Percentiles rank a stretch among this genome's conserved stretches.
Evolutionary conservation across 1,140 invertebrate genomes (phyloP).

Genomic region (Lordiphosa mommai): DNA sequence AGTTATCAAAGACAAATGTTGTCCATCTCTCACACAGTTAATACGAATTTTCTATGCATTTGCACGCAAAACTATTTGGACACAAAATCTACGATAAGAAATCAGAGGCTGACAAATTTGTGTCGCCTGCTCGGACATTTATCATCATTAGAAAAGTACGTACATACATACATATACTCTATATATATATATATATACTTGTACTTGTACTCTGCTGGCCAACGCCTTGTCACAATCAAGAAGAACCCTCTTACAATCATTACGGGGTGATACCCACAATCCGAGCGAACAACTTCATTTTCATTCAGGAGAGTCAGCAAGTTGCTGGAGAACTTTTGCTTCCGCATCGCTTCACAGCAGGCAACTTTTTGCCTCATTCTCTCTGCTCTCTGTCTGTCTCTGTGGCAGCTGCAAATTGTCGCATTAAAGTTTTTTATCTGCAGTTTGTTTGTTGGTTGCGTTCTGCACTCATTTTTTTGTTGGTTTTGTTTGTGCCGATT

Average conservation of each 20-base stretch:
- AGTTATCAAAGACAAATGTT: constrained; percentile 61
- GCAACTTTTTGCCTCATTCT: constrained; percentile 4
- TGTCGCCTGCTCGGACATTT: constrained; percentile 54
- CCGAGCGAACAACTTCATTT: constrained; percentile 31
- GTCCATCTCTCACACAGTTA: constrained; percentile 32
- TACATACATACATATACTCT: background rate
- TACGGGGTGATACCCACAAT: constrained; percentile 8
- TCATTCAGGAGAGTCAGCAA: constrained; percentile 39
- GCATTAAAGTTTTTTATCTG: constrained; percentile 48
- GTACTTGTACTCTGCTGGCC: background rate
- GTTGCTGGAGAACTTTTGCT: constrained; percentile 31
- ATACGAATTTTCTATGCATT: constrained; percentile 48
- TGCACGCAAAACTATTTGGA: constrained; percentile 31
- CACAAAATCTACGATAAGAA: constrained; percentile 20
- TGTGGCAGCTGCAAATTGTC: constrained; percentile 58
- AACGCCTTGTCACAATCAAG: constrained; percentile 44
- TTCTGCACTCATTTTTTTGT: constrained; percentile 20
- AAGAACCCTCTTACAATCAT: constrained; percentile 11
- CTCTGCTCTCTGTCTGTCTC: constrained; percentile 6
- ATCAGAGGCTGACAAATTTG: constrained; percentile 48
- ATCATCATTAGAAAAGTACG: constrained; percentile 31
- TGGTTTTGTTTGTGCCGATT: constrained; percentile 19
- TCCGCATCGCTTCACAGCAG: constrained; percentile 32
- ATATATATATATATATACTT: background rate
- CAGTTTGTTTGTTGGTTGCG: constrained; percentile 15